Base-by-base conservation (phyloP, 2,888 invertebrate genomes). In the Drosophila cognata region DNA sequence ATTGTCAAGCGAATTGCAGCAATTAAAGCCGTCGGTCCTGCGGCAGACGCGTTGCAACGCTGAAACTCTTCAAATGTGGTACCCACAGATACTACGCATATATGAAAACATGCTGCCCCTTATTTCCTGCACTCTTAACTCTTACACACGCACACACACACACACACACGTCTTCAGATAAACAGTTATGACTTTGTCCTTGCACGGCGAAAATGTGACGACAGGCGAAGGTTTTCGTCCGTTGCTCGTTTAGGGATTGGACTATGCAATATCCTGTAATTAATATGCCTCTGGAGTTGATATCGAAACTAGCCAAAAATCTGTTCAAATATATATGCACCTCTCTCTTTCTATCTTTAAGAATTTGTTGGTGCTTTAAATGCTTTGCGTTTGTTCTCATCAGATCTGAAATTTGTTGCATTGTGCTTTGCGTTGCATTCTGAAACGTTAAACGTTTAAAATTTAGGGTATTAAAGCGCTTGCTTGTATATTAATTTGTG, bases 1-100 rank as follows among this genome's bases (percentile, higher is more conserved):
- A 73, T 72, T 66, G 66, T 61, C 43, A 81, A 68, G 57, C 74
- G 67, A 71, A 70, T 68, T 66, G 75, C 71, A 58, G 74, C 89
- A 89, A 78, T 87, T 84, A 81, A 81, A 76, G 71, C 59, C 74
- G 89, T 77, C 84, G 74, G 63, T 88, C 72, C 63, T 81, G 61
- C 64, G 69, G 61, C 74, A 69, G 65, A 48, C 41, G 41, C 50
- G 36, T 35, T 73, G 79, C 74, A 71, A 52, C 73, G 71, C 59
- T 74, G 67, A 58, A 71, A 70, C 58, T 71, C 46, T 61, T 58
- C 48, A 57, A 46, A 63, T 79, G 71, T 67, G 69, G 50, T 80
- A 64, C 51, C 46, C 66, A 46, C 48, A 60, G 66, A 61, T 50
- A 64, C 41, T 33, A 31, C 53, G 43, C 57, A 59, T 36, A 43